These are phyloP conservation scores for Natrix natrix DNA, from an alignment of 2,797 vertebrate genomes.

Conservation along the genomic window DNA sequence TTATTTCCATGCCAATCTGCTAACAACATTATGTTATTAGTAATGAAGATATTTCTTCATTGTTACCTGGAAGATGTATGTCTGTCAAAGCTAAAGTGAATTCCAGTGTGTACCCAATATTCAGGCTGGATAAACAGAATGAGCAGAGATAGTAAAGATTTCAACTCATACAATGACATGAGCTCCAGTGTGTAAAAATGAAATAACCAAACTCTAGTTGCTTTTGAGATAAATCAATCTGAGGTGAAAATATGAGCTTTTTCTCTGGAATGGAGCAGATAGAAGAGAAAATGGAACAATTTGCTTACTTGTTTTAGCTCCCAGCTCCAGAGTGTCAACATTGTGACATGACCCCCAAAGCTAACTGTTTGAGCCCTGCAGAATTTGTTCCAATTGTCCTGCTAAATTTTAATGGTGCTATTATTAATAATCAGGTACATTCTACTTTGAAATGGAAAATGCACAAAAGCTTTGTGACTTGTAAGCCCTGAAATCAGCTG, in stretches of 20 bases:
- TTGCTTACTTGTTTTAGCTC: not conserved
- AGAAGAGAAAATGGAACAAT: slow-evolving; percentile 24
- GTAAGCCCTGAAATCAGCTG: not conserved
- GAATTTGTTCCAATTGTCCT: not conserved
- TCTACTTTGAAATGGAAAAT: not conserved
- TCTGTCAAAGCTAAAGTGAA: slow-evolving; percentile 66
- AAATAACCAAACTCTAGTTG: slow-evolving; percentile 54
- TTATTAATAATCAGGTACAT: not conserved
- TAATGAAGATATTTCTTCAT: slow-evolving; percentile 63
- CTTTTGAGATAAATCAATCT: slow-evolving; percentile 41
- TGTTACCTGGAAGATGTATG: slow-evolving; percentile 41
- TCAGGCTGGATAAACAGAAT: slow-evolving; percentile 64
- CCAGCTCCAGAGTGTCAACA: not conserved
- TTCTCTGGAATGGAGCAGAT: not conserved
- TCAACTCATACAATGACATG: slow-evolving; percentile 40
- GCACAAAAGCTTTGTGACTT: not conserved
- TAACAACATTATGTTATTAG: slow-evolving; percentile 58
- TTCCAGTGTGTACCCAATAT: slow-evolving; percentile 46
- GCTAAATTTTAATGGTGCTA: not conserved
- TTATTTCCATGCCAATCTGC: slow-evolving; percentile 36
- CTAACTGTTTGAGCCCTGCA: not conserved
- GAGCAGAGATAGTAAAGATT: slow-evolving; percentile 54
- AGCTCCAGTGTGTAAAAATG: slow-evolving; percentile 56
- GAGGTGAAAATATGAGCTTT: slow-evolving; percentile 12
- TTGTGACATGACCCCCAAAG: not conserved